phyloP scores from a whole-genome alignment of 37 sponge, comb jelly and placozoan genomes.

The Hexactinellida sp. region DNA sequence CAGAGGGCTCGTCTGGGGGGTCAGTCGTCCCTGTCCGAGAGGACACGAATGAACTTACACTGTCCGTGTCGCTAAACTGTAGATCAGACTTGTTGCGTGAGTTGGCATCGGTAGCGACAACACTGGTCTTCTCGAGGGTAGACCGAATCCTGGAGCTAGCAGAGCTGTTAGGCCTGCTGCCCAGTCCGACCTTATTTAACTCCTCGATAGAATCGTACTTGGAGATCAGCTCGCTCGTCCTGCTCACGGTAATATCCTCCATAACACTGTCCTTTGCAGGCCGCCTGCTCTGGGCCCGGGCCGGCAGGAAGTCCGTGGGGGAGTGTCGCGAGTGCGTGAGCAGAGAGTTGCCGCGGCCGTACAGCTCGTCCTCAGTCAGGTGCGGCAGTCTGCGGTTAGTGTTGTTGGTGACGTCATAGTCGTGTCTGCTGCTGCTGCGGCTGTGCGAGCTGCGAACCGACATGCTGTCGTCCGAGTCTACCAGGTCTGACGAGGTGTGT shows the following conservation, averaged over 20 bases:
- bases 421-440: not conserved
- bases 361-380: not conserved
- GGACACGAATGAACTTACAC: not conserved
- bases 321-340: not conserved
- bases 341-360: not conserved
- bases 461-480: not conserved
- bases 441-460: slow-evolving; percentile 3
- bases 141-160: not conserved
- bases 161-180: not conserved
- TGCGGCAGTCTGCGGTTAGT: not conserved
- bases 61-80: not conserved
- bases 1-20: not conserved
- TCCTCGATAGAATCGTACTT: not conserved
- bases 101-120: too few relatives aligned
- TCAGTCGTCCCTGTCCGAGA: not conserved
- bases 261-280: not conserved
- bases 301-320: not conserved
- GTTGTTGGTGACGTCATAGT: not conserved
- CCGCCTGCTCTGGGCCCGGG: not conserved
- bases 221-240: not conserved
- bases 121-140: not conserved
- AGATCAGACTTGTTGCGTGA: slow-evolving; percentile 1
- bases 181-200: not conserved
- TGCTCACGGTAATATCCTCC: not conserved
- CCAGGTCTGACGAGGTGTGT: not conserved